Conservation (phyloP, 1,140 invertebrate genomes). For the Camponotus vicinus region DNA sequence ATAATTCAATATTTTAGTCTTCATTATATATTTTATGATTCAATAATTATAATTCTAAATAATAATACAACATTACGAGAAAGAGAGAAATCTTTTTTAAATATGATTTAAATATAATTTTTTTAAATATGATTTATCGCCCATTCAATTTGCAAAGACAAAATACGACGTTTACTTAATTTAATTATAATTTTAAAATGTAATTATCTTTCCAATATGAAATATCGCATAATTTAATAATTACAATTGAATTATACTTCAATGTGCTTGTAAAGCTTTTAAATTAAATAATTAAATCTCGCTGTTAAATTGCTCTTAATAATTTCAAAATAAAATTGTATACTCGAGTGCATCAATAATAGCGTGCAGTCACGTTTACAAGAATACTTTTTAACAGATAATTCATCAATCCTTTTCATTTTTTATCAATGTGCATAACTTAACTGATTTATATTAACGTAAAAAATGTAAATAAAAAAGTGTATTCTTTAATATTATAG, state of each 20-base stretch:
- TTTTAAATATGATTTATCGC: neutral
- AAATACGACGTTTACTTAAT: neutral
- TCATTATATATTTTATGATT: neutral
- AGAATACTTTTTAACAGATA: too few relatives aligned
- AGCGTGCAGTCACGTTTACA: too few relatives aligned
- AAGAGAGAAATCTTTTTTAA: neutral
- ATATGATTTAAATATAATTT: neutral
- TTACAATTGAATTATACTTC: neutral
- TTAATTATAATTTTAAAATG: neutral
- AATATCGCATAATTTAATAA: slow-evolving; percentile 7
- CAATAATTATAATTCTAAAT: slow-evolving; percentile 2
- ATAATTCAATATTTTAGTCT: neutral
- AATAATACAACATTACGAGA: neutral
- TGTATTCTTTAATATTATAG: too few relatives aligned
- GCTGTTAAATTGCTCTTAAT: neutral
- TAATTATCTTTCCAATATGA: neutral
- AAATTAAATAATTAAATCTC: neutral
- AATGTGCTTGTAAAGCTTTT: neutral
- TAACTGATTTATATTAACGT: too few relatives aligned
- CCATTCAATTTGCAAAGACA: neutral
- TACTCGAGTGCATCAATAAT: too few relatives aligned
- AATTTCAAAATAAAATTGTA: too few relatives aligned
- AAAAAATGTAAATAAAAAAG: too few relatives aligned
- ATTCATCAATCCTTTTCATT: too few relatives aligned
- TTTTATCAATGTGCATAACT: too few relatives aligned